Evolutionary conservation across 2,888 invertebrate genomes (phyloP), one percentile per base, ranked within the genome.

Genomic region (Nasonovia ribisnigri): DNA sequence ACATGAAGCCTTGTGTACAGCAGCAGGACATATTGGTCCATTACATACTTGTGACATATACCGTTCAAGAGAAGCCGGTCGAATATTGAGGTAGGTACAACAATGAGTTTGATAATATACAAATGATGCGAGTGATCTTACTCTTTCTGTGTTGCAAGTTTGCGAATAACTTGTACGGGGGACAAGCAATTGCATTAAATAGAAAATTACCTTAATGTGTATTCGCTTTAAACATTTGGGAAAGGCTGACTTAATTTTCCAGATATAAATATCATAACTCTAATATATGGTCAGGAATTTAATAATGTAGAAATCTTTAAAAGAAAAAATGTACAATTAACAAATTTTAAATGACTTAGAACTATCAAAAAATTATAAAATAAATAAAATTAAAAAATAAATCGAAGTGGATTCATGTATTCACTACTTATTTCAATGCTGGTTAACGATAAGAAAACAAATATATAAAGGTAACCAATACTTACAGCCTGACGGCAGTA

Each of bases 21-120:
- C 97, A 4, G 96, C 98, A 0, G 97, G 97, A 0, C 97, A 98
- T 95, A 95, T 96, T 0, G 97, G 97, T 0, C 97, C 98, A 29
- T 96, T 98, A 91, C 97, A 98, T 95, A 97, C 97, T 77, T 98
- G 98, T 95, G 98, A 98, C 95, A 96, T 98, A 57, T 98, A 98
- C 95, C 96, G 97, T 95, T 98, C 98, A 67, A 96, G 97, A 94
- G 97, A 97, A 95, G 98, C 98, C 13, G 98, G 98, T 8, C 96
- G 97, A 94, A 95, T 97, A 88, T 96, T 98, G 90, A 97, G 97
- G 98, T 98, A 95, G 0, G 57, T 29, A 89, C 8, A 29, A 16
- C 43, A 57, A 43, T 42, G 1, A 0, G 0, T 88, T 54, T 57
- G 26, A 57, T 57, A 26, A 57, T 26, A 11, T 42, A 42, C 20